A percentile compares a stretch with the other conserved stretches of the same genome.
These are phyloP conservation scores for Dicentrarchus labrax DNA, from an alignment of 2,113 vertebrate species.

Conservation along the genomic window DNA sequence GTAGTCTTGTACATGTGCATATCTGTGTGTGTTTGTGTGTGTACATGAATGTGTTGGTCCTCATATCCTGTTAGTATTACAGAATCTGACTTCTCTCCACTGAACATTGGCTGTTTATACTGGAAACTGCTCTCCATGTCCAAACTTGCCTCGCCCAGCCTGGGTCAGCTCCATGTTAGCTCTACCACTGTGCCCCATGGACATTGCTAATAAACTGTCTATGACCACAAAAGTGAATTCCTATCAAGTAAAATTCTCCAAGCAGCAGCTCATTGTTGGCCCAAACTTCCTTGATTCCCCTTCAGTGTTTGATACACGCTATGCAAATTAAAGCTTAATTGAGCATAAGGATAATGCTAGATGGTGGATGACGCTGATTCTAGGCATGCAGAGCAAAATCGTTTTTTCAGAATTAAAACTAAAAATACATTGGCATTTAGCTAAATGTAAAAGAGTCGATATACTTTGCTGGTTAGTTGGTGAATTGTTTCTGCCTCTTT, in stretches of 20 bases:
- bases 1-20: neutral
- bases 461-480: neutral
- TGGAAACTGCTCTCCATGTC: slow-evolving; percentile 57
- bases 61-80: slow-evolving; percentile 62
- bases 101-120: slow-evolving; percentile 63
- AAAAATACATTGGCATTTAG: neutral
- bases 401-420: neutral
- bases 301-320: neutral
- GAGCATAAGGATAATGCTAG: neutral
- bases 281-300: neutral
- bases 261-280: neutral
- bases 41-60: slow-evolving; percentile 23
- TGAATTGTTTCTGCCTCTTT: neutral
- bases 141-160: slow-evolving; percentile 46
- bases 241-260: neutral
- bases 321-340: neutral
- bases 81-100: slow-evolving; percentile 43
- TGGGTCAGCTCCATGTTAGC: slow-evolving; percentile 21
- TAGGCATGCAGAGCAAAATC: neutral
- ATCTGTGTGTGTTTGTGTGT: neutral
- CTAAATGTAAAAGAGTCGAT: neutral
- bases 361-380: no score
- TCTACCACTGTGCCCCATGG: neutral
- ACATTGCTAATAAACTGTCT: neutral
- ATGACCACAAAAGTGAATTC: neutral